Conservation (phyloP, 2,888 invertebrate genomes). For the Agriopis marginaria region DNA sequence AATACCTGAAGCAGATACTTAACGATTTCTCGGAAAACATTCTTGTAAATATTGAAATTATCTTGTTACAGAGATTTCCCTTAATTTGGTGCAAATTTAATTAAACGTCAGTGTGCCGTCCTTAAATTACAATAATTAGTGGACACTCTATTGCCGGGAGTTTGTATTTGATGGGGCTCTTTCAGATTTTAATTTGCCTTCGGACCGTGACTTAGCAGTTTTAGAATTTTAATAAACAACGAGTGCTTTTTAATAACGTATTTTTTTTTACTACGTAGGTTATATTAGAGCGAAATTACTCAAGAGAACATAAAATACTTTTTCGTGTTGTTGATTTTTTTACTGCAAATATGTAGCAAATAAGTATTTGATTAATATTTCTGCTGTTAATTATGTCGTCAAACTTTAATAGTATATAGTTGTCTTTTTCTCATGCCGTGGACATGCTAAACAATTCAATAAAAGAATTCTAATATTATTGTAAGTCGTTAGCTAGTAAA, state of each 20-base stretch:
- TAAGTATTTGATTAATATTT: no score
- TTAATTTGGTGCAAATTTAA: slow-evolving; percentile 31
- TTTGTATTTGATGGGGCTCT: slow-evolving; percentile 17
- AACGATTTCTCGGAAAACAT: not conserved
- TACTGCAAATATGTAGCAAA: no score
- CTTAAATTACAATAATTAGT: slow-evolving; percentile 34
- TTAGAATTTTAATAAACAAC: slow-evolving; percentile 13
- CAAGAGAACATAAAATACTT: no score
- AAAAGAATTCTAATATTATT: no score
- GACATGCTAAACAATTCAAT: no score
- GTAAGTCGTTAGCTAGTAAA: no score
- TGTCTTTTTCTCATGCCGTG: no score
- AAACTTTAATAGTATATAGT: no score
- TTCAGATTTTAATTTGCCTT: slow-evolving; percentile 16
- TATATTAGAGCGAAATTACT: not conserved
- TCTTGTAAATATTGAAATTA: slow-evolving; percentile 14
- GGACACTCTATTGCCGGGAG: slow-evolving; percentile 8
- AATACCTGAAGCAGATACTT: no score
- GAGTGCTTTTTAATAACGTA: slow-evolving; percentile 2
- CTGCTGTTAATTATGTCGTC: no score
- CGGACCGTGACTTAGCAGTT: slow-evolving; percentile 1
- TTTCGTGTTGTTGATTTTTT: no score
- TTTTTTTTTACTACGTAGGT: not conserved
- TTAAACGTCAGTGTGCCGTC: slow-evolving; percentile 18
- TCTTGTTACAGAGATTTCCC: slow-evolving; percentile 23